phyloP scores from a whole-genome alignment of 2,888 invertebrate species.

The Azorinus chamasolen region DNA sequence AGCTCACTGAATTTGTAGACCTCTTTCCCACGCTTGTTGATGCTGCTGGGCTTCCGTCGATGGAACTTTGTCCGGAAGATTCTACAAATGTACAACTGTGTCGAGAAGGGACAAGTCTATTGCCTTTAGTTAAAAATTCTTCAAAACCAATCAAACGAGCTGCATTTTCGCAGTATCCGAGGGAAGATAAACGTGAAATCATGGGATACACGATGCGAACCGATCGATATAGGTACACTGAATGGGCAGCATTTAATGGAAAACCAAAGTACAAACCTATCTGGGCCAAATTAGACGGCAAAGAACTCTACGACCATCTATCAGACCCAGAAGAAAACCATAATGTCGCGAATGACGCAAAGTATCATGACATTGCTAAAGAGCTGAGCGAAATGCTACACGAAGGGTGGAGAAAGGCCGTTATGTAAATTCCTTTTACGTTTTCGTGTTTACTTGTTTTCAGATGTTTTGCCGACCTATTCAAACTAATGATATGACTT shows the following conservation, averaged over 20 bases:
- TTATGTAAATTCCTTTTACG: background rate
- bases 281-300: constrained; percentile 86
- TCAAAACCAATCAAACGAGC: constrained; percentile 47
- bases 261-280: constrained; percentile 52
- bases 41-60: constrained; percentile 63
- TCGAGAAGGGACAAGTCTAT: constrained; percentile 68
- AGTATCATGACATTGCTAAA: constrained; percentile 73
- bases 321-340: constrained; percentile 91
- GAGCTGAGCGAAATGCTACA: constrained; percentile 42
- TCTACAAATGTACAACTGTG: constrained; percentile 59
- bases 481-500: too few species aligned
- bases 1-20: constrained; percentile 74
- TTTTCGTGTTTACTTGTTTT: too few species aligned
- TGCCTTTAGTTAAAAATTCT: constrained; percentile 52
- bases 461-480: too few species aligned
- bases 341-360: constrained; percentile 88
- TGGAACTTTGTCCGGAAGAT: constrained; percentile 64
- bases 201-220: constrained; percentile 75
- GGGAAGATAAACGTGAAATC: constrained; percentile 37
- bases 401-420: constrained; percentile 55
- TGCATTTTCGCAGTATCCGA: constrained; percentile 68
- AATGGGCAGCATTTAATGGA: constrained; percentile 54
- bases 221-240: constrained; percentile 64
- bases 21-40: constrained; percentile 75
- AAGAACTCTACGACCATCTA: constrained; percentile 93